Percentiles rank a stretch among this genome's conserved stretches.
Conservation (phyloP, 2,113 vertebrate genomes). For the Fregata magnificens region DNA sequence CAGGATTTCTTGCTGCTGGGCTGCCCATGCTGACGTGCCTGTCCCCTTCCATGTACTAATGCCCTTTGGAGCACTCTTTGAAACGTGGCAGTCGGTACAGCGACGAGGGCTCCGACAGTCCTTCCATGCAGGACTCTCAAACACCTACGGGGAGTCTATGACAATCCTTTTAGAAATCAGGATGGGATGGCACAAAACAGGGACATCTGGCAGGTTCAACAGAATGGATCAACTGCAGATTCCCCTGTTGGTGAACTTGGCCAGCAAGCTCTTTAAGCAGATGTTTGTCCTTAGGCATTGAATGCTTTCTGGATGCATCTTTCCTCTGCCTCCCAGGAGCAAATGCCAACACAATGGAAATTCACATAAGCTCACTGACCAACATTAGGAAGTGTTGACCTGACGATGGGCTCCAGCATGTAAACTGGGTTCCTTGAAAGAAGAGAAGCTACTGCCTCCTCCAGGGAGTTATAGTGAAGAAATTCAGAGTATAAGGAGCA, state of each 20-base stretch:
- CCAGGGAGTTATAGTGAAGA: slow-evolving; percentile 35
- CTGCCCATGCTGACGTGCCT: not conserved
- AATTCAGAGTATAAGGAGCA: not conserved
- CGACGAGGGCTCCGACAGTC: not conserved
- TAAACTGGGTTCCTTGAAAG: not conserved
- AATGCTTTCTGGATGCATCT: slow-evolving; percentile 28
- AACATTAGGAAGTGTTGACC: slow-evolving; percentile 21
- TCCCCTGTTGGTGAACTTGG: slow-evolving; percentile 59
- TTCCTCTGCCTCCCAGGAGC: slow-evolving; percentile 30
- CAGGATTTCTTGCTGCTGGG: not conserved
- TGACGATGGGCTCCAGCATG: not conserved
- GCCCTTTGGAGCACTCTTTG: not conserved
- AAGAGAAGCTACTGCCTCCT: not conserved
- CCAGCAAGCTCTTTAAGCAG: slow-evolving; percentile 28
- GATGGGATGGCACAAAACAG: not conserved
- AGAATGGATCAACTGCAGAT: slow-evolving; percentile 53
- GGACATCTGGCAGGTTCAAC: slow-evolving; percentile 52
- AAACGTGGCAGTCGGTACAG: not conserved
- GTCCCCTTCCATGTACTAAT: not conserved
- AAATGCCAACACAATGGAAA: slow-evolving; percentile 11
- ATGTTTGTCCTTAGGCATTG: slow-evolving; percentile 41
- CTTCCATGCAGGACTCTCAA: not conserved
- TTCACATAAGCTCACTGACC: not conserved
- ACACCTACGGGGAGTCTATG: not conserved
- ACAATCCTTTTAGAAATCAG: not conserved